A percentile compares a stretch with the other conserved stretches of the same genome.
phyloP scores from a whole-genome alignment of 2,113 vertebrate species.

The Rafetus swinhoei region DNA sequence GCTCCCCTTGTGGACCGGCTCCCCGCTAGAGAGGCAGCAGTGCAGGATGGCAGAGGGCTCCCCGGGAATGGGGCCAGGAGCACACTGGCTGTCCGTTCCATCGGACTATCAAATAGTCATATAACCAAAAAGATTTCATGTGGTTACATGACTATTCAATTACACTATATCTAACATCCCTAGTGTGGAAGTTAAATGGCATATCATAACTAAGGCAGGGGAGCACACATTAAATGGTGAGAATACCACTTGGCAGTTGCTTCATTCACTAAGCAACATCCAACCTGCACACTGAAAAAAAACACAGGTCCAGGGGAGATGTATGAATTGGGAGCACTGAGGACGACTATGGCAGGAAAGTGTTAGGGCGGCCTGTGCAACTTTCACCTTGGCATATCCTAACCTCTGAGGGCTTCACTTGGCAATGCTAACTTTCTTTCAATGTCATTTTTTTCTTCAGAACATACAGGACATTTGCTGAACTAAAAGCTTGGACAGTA shows the following conservation, averaged over 20 bases:
- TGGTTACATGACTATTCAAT: no score
- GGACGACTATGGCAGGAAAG: not conserved
- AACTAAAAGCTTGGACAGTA: not conserved
- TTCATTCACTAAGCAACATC: not conserved
- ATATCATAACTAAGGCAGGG: not conserved
- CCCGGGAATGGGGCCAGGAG: no score
- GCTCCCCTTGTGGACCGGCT: no score
- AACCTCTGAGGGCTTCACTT: rapidly evolving
- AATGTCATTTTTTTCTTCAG: not conserved
- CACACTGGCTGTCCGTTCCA: no score
- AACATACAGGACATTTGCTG: not conserved
- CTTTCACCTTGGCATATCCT: not conserved
- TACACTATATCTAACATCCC: no score
- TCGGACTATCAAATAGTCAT: no score
- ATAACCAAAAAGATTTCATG: no score
- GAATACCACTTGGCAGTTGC: not conserved
- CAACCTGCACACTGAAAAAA: not conserved
- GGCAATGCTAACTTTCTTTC: rapidly evolving
- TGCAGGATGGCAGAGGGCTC: no score
- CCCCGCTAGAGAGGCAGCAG: no score
- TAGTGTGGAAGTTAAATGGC: not conserved
- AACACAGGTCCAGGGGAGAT: not conserved
- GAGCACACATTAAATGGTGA: not conserved
- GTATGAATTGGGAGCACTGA: not conserved
- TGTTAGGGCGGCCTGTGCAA: not conserved